Percentiles rank a stretch among this genome's conserved stretches.
phyloP scores from a whole-genome alignment of 2,113 vertebrate genomes.

The Colistium nudipinnis region DNA sequence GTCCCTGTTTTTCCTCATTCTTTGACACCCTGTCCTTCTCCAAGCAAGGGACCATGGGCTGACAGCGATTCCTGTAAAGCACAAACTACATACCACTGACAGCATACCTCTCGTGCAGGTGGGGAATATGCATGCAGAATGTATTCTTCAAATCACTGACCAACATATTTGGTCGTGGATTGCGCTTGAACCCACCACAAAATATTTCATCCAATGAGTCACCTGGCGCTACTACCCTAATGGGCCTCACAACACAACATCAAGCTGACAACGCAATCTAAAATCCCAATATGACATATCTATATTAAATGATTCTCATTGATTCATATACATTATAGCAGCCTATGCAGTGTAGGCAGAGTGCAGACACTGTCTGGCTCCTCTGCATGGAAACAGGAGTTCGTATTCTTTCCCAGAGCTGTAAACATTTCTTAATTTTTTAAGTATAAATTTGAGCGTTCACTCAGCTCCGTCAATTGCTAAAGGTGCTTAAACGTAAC shows the following conservation, averaged over 20 bases:
- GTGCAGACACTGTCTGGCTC: neutral
- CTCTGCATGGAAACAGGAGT: neutral
- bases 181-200: too few species aligned
- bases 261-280: neutral
- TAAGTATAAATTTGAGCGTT: neutral
- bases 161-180: too few species aligned
- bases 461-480: neutral
- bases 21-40: neutral
- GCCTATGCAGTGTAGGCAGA: neutral
- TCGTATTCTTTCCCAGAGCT: neutral
- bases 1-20: neutral
- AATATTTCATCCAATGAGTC: too few species aligned
- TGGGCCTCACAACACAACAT: neutral
- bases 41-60: neutral
- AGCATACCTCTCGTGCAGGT: neutral
- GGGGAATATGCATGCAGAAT: neutral
- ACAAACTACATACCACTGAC: neutral
- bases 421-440: too few species aligned
- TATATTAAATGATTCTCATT: neutral
- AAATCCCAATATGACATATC: neutral
- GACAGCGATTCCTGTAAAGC: neutral
- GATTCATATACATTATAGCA: too few species aligned
- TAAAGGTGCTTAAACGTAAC: neutral
- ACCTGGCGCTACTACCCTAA: neutral
- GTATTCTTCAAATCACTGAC: neutral